phyloP scores from a whole-genome alignment of 2,888 invertebrate species.

The Plebejus argus region DNA sequence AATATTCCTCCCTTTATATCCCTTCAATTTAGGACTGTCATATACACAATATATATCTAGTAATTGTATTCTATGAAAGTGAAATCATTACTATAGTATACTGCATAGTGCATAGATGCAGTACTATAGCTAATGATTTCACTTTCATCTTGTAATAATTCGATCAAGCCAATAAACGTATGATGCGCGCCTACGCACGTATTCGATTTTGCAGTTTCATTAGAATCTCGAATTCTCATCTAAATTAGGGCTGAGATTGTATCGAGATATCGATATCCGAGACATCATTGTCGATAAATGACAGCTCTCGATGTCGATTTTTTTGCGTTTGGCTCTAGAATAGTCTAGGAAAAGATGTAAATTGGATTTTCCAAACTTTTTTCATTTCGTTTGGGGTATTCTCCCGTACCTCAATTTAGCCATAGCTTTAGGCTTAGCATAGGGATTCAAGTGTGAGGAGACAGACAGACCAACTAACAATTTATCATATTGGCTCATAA shows the following conservation, averaged over 20 bases:
- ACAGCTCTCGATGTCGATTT: not conserved
- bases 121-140: not conserved
- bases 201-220: conserved; percentile 36
- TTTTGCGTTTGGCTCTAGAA: not conserved
- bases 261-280: not conserved
- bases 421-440: too few relatives aligned
- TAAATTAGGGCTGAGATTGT: conserved; percentile 28
- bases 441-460: too few relatives aligned
- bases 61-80: not conserved
- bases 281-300: not conserved
- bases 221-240: conserved; percentile 40
- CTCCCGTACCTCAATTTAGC: too few relatives aligned
- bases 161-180: conserved; percentile 31
- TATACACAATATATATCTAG: not conserved
- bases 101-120: too few relatives aligned
- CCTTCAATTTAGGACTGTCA: not conserved
- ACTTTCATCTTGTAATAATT: conserved; percentile 12
- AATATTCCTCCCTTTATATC: too few relatives aligned
- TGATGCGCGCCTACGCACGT: conserved; percentile 33
- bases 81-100: too few relatives aligned
- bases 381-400: too few relatives aligned
- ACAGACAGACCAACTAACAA: too few relatives aligned
- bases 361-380: too few relatives aligned
- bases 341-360: too few relatives aligned
- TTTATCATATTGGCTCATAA: too few relatives aligned